Evolutionary conservation across 2,113 vertebrate genomes (phyloP).

Genomic region (Cinclus cinclus): DNA sequence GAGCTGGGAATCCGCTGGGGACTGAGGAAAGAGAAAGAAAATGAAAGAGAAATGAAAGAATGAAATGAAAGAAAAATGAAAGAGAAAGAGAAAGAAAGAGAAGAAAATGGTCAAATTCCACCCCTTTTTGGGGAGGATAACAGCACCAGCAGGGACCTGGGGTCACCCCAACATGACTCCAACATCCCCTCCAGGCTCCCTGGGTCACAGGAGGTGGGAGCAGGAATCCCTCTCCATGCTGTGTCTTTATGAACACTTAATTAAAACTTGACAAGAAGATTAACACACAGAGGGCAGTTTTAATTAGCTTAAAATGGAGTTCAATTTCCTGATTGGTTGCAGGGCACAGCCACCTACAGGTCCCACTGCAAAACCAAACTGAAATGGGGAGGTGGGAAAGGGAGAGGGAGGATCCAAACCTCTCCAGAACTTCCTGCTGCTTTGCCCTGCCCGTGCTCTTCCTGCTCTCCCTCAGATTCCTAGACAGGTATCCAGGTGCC

Average conservation of each 20-base stretch:
- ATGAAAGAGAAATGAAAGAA: no score
- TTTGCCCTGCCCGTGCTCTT: fast-evolving
- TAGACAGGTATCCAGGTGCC: not conserved
- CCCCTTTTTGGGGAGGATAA: not conserved
- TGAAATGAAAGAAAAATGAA: no score
- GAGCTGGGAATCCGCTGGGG: not conserved
- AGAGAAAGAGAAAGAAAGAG: no score
- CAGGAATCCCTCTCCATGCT: conserved; percentile 12
- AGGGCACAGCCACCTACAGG: conserved; percentile 56
- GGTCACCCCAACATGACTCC: not conserved
- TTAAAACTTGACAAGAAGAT: conserved; percentile 80
- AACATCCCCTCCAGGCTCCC: not conserved
- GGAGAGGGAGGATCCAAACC: not conserved
- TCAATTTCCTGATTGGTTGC: conserved; percentile 55
- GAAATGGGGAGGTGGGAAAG: not conserved
- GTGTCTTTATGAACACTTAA: conserved; percentile 71
- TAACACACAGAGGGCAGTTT: conserved; percentile 73
- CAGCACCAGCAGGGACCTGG: not conserved
- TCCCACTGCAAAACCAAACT: not conserved
- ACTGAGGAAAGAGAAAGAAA: no score
- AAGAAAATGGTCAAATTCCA: not conserved
- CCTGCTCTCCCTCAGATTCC: fast-evolving
- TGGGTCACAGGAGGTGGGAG: not conserved
- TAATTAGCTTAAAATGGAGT: conserved; percentile 76
- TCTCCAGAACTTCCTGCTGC: not conserved